These are phyloP conservation scores for Platycheirus rosarum DNA, from an alignment of 2,888 invertebrate species.

Conservation along the genomic window DNA sequence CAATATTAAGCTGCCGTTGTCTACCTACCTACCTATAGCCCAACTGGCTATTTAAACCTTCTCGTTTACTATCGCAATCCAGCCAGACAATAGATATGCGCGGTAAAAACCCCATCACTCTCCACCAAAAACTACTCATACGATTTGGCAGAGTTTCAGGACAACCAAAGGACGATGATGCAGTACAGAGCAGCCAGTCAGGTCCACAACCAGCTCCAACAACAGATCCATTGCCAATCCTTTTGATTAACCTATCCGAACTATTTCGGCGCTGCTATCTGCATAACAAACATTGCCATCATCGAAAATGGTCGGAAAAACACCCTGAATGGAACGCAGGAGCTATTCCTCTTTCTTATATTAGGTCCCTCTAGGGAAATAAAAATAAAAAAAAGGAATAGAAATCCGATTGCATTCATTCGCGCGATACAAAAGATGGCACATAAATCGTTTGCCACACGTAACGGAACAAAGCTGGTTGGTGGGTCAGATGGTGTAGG, in stretches of 20 bases:
- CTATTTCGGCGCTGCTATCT: slow-evolving; percentile 63
- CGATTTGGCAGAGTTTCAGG: slow-evolving; percentile 54
- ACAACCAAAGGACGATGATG: slow-evolving; percentile 34
- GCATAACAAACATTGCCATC: slow-evolving; percentile 69
- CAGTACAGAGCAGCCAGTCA: not conserved
- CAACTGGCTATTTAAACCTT: slow-evolving; percentile 48
- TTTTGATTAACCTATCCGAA: slow-evolving; percentile 68
- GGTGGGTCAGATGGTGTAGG: not conserved
- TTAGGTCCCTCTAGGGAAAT: not conserved
- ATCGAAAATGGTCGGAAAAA: slow-evolving; percentile 56
- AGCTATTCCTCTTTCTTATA: slow-evolving; percentile 4
- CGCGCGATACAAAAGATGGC: slow-evolving; percentile 69
- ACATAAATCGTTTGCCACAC: slow-evolving; percentile 68
- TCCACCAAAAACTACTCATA: slow-evolving; percentile 30
- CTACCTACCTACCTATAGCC: slow-evolving; percentile 3
- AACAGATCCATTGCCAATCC: slow-evolving; percentile 25
- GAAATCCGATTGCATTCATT: slow-evolving; percentile 65
- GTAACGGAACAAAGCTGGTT: slow-evolving; percentile 38
- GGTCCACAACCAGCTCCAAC: slow-evolving; percentile 28
- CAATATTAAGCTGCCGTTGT: not conserved
- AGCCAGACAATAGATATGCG: slow-evolving; percentile 36
- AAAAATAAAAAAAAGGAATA: slow-evolving; percentile 7
- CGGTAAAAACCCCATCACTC: slow-evolving; percentile 2
- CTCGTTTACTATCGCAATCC: slow-evolving; percentile 56
- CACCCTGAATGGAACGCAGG: slow-evolving; percentile 2